These are phyloP conservation scores for Andrena praecox DNA, from an alignment of 2,888 invertebrate genomes.

Conservation along the genomic window DNA sequence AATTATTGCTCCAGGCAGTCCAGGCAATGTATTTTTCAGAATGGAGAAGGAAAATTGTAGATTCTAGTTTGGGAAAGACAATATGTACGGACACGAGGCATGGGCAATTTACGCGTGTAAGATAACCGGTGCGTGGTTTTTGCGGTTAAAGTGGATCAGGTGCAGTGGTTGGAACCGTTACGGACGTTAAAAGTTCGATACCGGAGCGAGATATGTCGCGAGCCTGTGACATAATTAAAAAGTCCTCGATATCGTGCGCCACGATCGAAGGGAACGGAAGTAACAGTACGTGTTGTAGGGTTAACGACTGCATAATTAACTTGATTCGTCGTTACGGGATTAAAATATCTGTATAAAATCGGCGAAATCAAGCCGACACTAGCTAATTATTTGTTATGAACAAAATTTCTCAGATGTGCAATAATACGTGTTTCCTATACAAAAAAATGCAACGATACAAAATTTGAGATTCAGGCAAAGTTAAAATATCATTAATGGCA, in stretches of 20 bases:
- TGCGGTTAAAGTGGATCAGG: conserved; percentile 58
- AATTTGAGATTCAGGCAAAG: too few relatives aligned
- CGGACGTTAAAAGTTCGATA: conserved; percentile 39
- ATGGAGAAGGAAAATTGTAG: background rate
- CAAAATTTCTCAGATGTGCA: too few relatives aligned
- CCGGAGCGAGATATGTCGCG: too few relatives aligned
- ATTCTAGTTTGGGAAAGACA: background rate
- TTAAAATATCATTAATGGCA: too few relatives aligned
- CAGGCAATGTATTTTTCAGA: background rate
- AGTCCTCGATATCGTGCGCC: background rate
- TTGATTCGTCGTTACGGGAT: too few relatives aligned
- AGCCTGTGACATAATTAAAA: conserved; percentile 3
- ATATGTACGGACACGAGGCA: background rate
- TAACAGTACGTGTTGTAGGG: background rate
- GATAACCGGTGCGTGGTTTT: conserved; percentile 63
- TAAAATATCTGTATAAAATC: too few relatives aligned
- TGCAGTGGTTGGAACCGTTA: conserved; percentile 59
- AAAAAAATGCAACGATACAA: too few relatives aligned
- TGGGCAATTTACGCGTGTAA: conserved; percentile 40
- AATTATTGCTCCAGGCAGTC: too few relatives aligned
- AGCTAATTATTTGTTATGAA: too few relatives aligned
- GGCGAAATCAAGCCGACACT: too few relatives aligned
- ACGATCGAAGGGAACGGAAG: background rate
- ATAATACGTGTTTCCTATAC: too few relatives aligned
- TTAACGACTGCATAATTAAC: background rate